These are phyloP conservation scores for Silurus asotus DNA, from an alignment of 2,113 vertebrate species.

Conservation along the genomic window DNA sequence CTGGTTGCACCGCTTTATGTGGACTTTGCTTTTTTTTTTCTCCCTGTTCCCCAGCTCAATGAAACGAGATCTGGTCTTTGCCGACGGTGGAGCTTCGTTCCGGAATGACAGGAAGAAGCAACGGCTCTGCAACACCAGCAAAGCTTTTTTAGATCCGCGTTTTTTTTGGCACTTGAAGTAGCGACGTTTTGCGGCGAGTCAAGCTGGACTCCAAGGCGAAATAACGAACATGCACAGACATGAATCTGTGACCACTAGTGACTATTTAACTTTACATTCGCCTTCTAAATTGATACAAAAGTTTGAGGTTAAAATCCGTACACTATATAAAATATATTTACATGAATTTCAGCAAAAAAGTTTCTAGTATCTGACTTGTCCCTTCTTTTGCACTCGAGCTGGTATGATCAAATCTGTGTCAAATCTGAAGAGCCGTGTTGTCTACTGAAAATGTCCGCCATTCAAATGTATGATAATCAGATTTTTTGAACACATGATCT, in stretches of 20 bases:
- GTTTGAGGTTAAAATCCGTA: too few species aligned
- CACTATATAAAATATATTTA: too few species aligned
- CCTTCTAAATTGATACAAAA: not conserved
- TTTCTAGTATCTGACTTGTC: not conserved
- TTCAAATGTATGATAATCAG: not conserved
- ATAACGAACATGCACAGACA: not conserved
- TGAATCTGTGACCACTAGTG: not conserved
- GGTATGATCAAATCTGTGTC: not conserved
- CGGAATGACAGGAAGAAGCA: constrained; percentile 48
- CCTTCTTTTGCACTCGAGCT: not conserved
- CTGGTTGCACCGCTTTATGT: constrained; percentile 65
- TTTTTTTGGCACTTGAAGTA: constrained; percentile 26
- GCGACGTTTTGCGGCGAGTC: not conserved
- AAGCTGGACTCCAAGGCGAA: not conserved
- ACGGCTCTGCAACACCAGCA: constrained; percentile 33
- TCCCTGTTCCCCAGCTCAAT: constrained; percentile 58
- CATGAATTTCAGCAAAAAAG: too few species aligned
- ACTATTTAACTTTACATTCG: not conserved
- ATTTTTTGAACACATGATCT: not conserved
- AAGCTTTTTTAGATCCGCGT: constrained; percentile 16
- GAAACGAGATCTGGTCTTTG: constrained; percentile 65
- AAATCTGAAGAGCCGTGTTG: not conserved
- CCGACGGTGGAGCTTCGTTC: constrained; percentile 57
- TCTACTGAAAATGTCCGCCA: not conserved
- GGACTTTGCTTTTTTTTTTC: constrained; percentile 60